phyloP scores from a whole-genome alignment of 2,888 invertebrate species.

The Drosophila barbarae region DNA sequence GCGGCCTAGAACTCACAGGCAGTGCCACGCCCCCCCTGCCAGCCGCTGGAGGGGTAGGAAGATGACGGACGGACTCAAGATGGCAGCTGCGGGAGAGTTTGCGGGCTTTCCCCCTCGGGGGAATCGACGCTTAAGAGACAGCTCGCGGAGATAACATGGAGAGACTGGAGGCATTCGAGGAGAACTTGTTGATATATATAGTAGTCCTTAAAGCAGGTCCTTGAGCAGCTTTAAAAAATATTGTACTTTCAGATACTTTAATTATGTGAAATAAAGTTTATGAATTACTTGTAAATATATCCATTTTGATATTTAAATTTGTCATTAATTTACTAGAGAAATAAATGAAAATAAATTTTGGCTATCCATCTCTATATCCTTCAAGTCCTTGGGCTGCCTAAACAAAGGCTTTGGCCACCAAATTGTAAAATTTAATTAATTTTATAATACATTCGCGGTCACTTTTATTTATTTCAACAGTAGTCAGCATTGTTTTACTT shows the following conservation, averaged over 20 bases:
- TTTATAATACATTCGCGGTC: conserved; percentile 46
- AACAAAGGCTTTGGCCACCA: background rate
- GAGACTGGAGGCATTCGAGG: conserved; percentile 5
- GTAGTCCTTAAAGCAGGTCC: conserved; percentile 5
- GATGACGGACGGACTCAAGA: conserved; percentile 31
- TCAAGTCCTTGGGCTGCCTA: background rate
- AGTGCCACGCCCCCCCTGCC: conserved; percentile 34
- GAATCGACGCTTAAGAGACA: conserved; percentile 16
- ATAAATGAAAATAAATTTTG: background rate
- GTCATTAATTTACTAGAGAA: background rate
- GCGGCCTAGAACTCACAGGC: conserved; percentile 13
- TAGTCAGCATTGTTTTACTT: background rate
- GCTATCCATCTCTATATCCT: background rate
- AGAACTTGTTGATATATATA: conserved; percentile 16
- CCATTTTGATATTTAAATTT: background rate
- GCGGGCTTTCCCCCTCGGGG: background rate
- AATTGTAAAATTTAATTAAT: conserved; percentile 64
- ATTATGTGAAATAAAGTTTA: background rate
- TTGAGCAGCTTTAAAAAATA: background rate
- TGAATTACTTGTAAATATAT: background rate
- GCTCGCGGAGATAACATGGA: conserved; percentile 14
- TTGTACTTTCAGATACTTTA: background rate
- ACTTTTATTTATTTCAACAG: conserved; percentile 14
- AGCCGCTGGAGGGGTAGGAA: background rate
- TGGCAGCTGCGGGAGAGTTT: conserved; percentile 15